phyloP scores from a whole-genome alignment of 2,888 invertebrate species.

The Muscina levida region DNA sequence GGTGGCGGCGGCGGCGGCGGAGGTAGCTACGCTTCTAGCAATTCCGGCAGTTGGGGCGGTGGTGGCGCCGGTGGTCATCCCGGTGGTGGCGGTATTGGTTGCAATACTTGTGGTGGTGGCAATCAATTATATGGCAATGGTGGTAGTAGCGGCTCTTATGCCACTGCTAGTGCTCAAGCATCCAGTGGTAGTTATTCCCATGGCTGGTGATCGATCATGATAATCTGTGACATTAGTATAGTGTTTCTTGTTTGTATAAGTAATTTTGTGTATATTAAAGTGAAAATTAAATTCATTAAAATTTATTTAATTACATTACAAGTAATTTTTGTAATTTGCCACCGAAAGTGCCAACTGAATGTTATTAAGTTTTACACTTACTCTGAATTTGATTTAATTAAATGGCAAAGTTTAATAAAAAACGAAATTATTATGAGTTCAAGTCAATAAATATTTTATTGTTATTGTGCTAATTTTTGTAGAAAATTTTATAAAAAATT shows the following conservation, averaged over 20 bases:
- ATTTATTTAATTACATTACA: background rate
- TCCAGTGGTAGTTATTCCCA: conserved; percentile 54
- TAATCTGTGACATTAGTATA: background rate
- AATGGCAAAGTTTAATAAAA: too few species aligned
- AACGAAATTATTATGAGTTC: too few species aligned
- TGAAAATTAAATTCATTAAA: conserved; percentile 15
- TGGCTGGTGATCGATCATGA: conserved; percentile 8
- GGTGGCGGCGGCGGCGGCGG: conserved; percentile 53
- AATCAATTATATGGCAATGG: conserved; percentile 14
- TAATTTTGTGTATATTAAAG: background rate
- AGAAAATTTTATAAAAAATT: too few species aligned
- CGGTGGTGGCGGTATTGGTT: conserved; percentile 36
- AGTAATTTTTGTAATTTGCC: background rate
- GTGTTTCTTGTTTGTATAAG: conserved; percentile 1
- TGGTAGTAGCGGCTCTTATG: conserved; percentile 45
- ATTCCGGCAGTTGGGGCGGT: conserved; percentile 50
- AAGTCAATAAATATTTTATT: too few species aligned
- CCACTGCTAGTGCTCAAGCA: conserved; percentile 39
- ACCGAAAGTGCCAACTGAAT: too few species aligned
- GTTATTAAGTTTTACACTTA: too few species aligned
- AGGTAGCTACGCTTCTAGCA: conserved; percentile 44
- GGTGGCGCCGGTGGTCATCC: conserved; percentile 58
- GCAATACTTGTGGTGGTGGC: conserved; percentile 12
- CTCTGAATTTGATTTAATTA: too few species aligned
- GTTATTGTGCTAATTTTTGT: too few species aligned